Conservation (phyloP, 2,113 vertebrate species). For the Pongo pygmaeus region DNA sequence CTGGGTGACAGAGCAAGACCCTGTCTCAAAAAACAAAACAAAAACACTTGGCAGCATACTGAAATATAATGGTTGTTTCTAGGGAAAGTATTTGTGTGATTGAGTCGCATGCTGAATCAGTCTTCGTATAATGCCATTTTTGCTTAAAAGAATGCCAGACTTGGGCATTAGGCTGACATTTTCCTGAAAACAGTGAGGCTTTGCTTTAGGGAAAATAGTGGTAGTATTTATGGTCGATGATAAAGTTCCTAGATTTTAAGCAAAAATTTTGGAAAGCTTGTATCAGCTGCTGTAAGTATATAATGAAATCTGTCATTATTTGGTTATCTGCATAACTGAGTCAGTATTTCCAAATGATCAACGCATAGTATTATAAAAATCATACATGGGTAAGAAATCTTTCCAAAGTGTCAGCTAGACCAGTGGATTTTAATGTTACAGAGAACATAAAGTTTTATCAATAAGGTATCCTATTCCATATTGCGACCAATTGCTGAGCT, state of each 20-base stretch:
- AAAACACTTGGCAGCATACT: not conserved
- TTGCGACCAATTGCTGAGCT: not conserved
- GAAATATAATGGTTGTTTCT: not conserved
- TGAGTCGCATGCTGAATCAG: not conserved
- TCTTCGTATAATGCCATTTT: slow-evolving; percentile 10
- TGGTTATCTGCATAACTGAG: not conserved
- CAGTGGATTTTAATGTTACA: slow-evolving; percentile 13
- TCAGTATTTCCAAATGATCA: not conserved
- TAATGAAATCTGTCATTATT: not conserved
- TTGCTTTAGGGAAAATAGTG: slow-evolving; percentile 9
- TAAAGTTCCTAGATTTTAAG: not conserved
- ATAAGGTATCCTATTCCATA: not conserved
- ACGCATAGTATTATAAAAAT: not conserved
- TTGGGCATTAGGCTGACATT: not conserved
- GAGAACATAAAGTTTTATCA: not conserved
- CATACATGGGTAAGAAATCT: not conserved
- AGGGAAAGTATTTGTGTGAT: slow-evolving; percentile 9
- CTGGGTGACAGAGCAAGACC: no score
- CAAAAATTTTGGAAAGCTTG: slow-evolving; percentile 32
- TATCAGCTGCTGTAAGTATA: not conserved
- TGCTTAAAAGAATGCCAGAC: not conserved
- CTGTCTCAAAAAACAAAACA: no score
- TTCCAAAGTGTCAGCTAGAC: not conserved
- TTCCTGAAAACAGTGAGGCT: not conserved
- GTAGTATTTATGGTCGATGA: not conserved